These are phyloP conservation scores for Chironex yamaguchii DNA, from an alignment of 30 jellyfish, hydroid and myxozoan genomes.

Conservation along the genomic window DNA sequence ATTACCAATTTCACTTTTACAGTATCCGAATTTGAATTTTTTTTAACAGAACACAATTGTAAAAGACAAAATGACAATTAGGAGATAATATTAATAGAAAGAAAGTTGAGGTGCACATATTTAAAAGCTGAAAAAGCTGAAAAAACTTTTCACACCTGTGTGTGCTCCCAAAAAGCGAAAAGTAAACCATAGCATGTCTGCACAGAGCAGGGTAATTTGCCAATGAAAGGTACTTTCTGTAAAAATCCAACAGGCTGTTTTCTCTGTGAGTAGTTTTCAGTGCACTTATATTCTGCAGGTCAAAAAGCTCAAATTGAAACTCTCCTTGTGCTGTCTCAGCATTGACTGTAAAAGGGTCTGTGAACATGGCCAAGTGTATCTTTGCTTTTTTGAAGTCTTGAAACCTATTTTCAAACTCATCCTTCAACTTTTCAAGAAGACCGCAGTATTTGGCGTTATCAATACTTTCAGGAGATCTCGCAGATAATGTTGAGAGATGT, in stretches of 20 bases:
- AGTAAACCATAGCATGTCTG: conserved; percentile 30
- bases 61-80: no score
- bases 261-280: conserved; percentile 45
- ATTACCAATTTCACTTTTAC: no score
- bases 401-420: conserved; percentile 26
- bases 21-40: no score
- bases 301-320: conserved; percentile 9
- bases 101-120: no score
- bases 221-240: background rate
- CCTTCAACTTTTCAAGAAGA: conserved; percentile 30
- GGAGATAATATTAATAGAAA: no score
- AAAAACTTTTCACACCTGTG: conserved; percentile 29
- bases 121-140: no score
- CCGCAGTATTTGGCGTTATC: conserved; percentile 32
- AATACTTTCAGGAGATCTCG: conserved; percentile 17
- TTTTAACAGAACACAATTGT: no score
- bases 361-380: conserved; percentile 45
- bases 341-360: conserved; percentile 43
- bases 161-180: conserved; percentile 36
- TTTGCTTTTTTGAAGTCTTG: conserved; percentile 33
- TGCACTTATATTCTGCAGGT: conserved; percentile 23
- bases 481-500: conserved; percentile 33
- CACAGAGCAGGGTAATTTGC: background rate
- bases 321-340: conserved; percentile 23
- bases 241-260: conserved; percentile 22